Base-by-base conservation (phyloP, 1,140 invertebrate genomes). In the Nasonia giraulti region DNA sequence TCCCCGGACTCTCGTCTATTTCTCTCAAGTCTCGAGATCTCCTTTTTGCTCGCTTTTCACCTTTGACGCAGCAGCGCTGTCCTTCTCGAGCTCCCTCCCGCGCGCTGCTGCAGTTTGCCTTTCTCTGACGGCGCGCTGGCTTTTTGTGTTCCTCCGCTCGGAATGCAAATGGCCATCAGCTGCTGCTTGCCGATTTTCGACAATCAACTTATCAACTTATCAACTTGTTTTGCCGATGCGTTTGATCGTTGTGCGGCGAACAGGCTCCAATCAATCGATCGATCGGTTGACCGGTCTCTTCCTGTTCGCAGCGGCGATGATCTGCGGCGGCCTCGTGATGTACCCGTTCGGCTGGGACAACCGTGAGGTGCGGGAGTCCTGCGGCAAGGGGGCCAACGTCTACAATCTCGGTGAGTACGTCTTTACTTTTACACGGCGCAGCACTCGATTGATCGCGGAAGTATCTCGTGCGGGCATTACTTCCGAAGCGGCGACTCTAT, bases 281-380 rank as follows among this genome's bases (percentile, higher is more conserved):
- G 33, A 27, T 27, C 68, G 55, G 55, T 62, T 17, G 55, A 20
- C 55, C 68, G 33, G 4, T 82, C 2, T 14, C 74, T 76, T 62
- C 69, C 62, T 91, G 89, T 94, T 94, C 33, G 82, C 93, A 96
- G 95, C 94, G 69, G 87, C 95, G 84, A 92, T 96, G 89, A 94
- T 96, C 86, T 93, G 94, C 80, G 93, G 93, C 27, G 95, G 95
- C 10, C 91, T 94, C 68, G 94, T 94, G 68, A 91, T 96, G 87
- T 96, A 96, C 89, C 96, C 96, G 2, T 92, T 96, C 81, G 96
- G 96, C 80, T 96, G 95, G 95, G 95, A 95, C 88, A 96, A 95
- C 89, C 91, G 93, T 66, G 95, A 96, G 91, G 94, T 96, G 20
- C 92, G 93, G 84, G 95, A 96, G 87, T 95, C 95, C 14, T 96